A percentile compares a stretch with the other conserved stretches of the same genome.
These are phyloP conservation scores for Aricia artaxerxes DNA, from an alignment of 2,888 invertebrate species.

Conservation along the genomic window DNA sequence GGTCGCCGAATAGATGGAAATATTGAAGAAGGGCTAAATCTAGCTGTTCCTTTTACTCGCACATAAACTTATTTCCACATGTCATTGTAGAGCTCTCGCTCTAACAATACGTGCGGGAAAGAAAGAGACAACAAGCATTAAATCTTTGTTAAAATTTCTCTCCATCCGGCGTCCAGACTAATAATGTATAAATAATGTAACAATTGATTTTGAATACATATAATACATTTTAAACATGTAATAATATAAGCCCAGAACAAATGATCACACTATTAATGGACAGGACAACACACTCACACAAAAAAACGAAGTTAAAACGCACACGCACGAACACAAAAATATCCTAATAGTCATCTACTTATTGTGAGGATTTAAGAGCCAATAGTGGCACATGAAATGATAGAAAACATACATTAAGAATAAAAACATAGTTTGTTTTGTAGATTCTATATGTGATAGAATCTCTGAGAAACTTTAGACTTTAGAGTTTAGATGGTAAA, in stretches of 20 bases:
- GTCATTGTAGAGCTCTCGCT: neutral
- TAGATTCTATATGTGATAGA: neutral
- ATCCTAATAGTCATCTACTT: slow-evolving; percentile 35
- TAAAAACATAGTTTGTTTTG: too few species aligned
- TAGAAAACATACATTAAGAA: too few species aligned
- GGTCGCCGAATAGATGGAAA: neutral
- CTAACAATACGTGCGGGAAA: neutral
- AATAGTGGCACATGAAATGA: neutral
- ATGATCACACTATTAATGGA: neutral
- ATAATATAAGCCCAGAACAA: slow-evolving; percentile 1
- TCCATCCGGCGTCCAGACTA: neutral
- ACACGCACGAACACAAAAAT: slow-evolving; percentile 31
- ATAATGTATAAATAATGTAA: neutral
- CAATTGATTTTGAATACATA: neutral
- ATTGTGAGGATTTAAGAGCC: neutral
- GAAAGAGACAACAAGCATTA: neutral
- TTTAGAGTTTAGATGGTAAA: too few species aligned
- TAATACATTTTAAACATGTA: neutral
- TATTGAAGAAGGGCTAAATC: too few species aligned
- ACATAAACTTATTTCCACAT: neutral
- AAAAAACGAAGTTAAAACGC: neutral
- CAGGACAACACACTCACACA: slow-evolving; percentile 33
- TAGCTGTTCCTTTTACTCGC: neutral
- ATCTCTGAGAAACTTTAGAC: neutral
- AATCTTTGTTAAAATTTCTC: neutral